Evolutionary conservation across 2,888 invertebrate genomes (phyloP), one percentile per base, ranked within the genome.

Genomic region (Psylliodes chrysocephalus): DNA sequence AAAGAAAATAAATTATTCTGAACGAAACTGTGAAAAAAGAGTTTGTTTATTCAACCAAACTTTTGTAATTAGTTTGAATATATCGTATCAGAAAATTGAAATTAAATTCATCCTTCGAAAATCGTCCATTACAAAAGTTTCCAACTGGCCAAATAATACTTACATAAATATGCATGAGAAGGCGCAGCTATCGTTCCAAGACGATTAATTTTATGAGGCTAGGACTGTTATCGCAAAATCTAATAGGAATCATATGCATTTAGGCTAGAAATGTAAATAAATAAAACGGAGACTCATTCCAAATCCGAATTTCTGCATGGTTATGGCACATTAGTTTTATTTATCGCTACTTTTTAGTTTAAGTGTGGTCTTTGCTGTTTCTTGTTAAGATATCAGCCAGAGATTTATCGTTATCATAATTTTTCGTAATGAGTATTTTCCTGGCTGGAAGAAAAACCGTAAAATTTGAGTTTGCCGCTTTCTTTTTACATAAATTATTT

Each of bases 121-220:
- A 15, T 44, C 19, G 46, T 60, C 60, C 52, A 64, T 61, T 51
- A 56, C 46, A 52, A 8, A 15, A 46, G 25, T 28, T 30, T 47
- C 25, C 19, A 19, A 47, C 57, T 60, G 51, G 54, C 49, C 67
- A 66, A 62, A 67, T 67, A 67, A 67, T 67, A 51, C 51, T 38
- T 22, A 54, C 47, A 67, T 69, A 67, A 69, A 69, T 69, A 69
- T 69, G 67, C 60, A 69, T 69, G 61, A 66, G 64, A 49, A 49
- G n/a, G 44, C 49, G 55, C 38, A 38, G 51, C 33, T 25, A 47
- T 15, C 52, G 19, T 44, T 46, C 64, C 60, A 38, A 64, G 56
- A 46, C 52, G 42, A 56, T 56, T 64, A 64, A 64, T 64, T 64
- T 56, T 19, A 61, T 56, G 60, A 52, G 40, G 25, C 44, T 46